Base-by-base conservation (phyloP, 1,140 invertebrate species). In the Cotesia typhae region DNA sequence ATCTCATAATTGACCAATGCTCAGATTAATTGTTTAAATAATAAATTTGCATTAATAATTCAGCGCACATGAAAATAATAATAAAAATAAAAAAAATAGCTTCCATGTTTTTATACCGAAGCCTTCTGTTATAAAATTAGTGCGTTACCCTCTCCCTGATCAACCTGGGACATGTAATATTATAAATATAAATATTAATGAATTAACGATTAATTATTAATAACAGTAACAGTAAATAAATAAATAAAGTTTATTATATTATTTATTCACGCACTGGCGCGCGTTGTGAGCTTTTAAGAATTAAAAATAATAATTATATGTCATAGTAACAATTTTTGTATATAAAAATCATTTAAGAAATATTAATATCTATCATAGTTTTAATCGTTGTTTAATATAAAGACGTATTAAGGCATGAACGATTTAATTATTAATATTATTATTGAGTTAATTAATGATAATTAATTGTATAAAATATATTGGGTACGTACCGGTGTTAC, bases 161-260 rank as follows among this genome's bases (percentile, higher is more conserved):
- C 37, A 68, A 74, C 77, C 77, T 78, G 75, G 79, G 78, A 78
- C 77, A 38, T 80, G 75, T 73, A 76, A 81, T 80, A 79, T 80
- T 77, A 77, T 55, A 9, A 9, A 47, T 9, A 9, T 47, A 41
- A 41, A 7, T 41, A 41, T 9, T 41, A 41, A 41, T 41, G 5
- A 47, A 47, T 47, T 47, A 47, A 47, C 5, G 41, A 47, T 4
- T 47, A 47, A 47, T 47, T 28, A 28, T 28, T 28, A 28, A 28
- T 28, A 28, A 28, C 28, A 47, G 10, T 47, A 47, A 47, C 6
- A 47, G 6, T 47, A 47, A 9, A 47, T 9, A 6, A 41, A 12
- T 55, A 10, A 55, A 17, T 55, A 55, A 55, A 55, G 53, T 55
- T 55, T 55, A 55, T 55, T 55, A 55, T 55, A 55, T 55, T 55